These are phyloP conservation scores for Probaryconus sp. DNA, from an alignment of 1,140 invertebrate genomes.

Conservation along the genomic window DNA sequence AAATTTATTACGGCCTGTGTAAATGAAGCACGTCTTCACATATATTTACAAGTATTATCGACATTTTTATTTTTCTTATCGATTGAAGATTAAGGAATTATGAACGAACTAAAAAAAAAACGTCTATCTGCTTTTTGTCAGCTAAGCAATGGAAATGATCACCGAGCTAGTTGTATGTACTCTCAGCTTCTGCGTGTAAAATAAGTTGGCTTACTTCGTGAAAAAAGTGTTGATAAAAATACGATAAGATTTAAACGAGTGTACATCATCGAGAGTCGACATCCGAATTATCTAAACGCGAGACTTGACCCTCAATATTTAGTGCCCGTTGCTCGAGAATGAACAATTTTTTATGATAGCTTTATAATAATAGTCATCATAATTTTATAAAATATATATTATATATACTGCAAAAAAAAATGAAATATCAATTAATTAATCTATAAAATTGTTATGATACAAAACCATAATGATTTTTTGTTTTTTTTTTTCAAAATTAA, in stretches of 20 bases:
- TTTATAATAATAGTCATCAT: not conserved
- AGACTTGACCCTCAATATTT: slow-evolving; percentile 52
- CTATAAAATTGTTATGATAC: too few species aligned
- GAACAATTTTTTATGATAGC: slow-evolving; percentile 6
- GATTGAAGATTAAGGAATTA: slow-evolving; percentile 39
- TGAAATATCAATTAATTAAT: too few species aligned
- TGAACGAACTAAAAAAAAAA: slow-evolving; percentile 20
- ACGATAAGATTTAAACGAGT: slow-evolving; percentile 19
- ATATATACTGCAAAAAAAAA: too few species aligned
- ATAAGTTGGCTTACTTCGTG: too few species aligned
- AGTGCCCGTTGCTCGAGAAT: slow-evolving; percentile 15
- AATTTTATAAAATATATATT: not conserved
- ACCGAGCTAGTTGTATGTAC: too few species aligned
- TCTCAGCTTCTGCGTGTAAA: too few species aligned
- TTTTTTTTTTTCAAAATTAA: too few species aligned
- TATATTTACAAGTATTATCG: slow-evolving; percentile 29
- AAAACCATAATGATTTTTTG: too few species aligned
- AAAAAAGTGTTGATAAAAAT: too few species aligned
- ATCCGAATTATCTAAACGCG: slow-evolving; percentile 48
- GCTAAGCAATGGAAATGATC: too few species aligned
- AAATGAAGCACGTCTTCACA: slow-evolving; percentile 32
- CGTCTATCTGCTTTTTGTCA: too few species aligned
- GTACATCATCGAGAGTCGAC: slow-evolving; percentile 32
- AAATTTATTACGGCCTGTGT: slow-evolving; percentile 11
- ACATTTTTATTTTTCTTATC: slow-evolving; percentile 40